phyloP scores from a whole-genome alignment of 2,797 vertebrate species.

The Molossus alvarezi region DNA sequence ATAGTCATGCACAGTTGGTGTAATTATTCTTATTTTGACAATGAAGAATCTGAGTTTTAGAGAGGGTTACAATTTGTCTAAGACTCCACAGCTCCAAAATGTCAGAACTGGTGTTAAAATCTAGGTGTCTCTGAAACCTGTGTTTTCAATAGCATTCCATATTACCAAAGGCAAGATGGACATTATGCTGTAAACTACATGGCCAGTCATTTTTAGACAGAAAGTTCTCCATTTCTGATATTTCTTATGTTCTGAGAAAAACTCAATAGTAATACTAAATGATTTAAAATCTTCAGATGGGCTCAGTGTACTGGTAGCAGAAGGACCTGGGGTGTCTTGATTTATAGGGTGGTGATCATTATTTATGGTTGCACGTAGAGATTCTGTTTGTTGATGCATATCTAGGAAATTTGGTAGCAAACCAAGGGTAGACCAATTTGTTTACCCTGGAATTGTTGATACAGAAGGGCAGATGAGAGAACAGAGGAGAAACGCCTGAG shows the following conservation, averaged over 20 bases:
- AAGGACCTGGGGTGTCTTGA: rapidly evolving
- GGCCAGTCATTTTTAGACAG: not conserved
- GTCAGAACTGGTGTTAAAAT: not conserved
- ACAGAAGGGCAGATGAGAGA: not conserved
- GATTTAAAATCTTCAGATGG: not conserved
- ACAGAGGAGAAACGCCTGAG: constrained; percentile 41
- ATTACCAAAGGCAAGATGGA: not conserved
- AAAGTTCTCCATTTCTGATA: not conserved
- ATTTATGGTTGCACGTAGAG: not conserved
- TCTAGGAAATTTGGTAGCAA: constrained; percentile 24
- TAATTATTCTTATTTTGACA: not conserved
- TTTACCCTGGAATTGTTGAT: not conserved
- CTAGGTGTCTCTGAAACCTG: not conserved
- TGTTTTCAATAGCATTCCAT: not conserved
- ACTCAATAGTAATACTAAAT: not conserved
- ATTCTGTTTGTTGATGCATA: not conserved
- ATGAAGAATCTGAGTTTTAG: not conserved
- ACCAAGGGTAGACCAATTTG: constrained; percentile 3
- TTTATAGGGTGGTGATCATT: not conserved
- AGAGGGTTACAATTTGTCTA: not conserved
- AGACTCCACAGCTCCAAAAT: not conserved
- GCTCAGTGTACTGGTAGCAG: not conserved
- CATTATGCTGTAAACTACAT: not conserved
- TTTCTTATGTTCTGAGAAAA: not conserved
- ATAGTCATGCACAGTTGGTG: not conserved